Percentiles rank a stretch among this genome's conserved stretches.
phyloP scores from a whole-genome alignment of 2,113 vertebrate genomes.

The Sardina pilchardus region DNA sequence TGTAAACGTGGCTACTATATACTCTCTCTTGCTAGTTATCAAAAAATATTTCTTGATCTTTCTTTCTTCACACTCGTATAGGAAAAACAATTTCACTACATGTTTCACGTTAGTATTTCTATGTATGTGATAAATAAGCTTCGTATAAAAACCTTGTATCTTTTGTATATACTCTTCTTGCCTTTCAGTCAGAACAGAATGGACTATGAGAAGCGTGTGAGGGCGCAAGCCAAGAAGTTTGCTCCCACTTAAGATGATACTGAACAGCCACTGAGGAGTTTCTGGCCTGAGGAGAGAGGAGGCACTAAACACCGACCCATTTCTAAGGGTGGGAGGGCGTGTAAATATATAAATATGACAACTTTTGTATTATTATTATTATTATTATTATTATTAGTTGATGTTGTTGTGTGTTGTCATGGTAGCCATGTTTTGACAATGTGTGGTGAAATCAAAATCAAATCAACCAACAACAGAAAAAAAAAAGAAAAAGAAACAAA shows the following conservation, averaged over 20 bases:
- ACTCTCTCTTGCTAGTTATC: no score
- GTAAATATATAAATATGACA: constrained; percentile 66
- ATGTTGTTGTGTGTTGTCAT: constrained; percentile 69
- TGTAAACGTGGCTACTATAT: no score
- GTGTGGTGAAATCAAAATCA: constrained; percentile 61
- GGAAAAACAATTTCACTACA: no score
- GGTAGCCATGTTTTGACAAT: constrained; percentile 53
- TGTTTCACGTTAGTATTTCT: no score
- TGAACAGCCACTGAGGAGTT: constrained; percentile 20
- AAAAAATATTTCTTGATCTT: no score
- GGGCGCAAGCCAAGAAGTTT: constrained; percentile 78
- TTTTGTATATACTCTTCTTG: neutral
- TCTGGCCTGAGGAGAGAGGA: neutral
- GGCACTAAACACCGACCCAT: neutral
- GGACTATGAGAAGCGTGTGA: constrained; percentile 77
- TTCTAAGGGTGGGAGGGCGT: constrained; percentile 41
- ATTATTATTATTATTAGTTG: constrained; percentile 70
- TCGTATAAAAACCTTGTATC: no score
- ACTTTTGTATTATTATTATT: constrained; percentile 70
- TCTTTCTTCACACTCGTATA: no score
- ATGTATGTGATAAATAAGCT: no score
- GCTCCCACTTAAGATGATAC: constrained; percentile 67
- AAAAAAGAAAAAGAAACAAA: neutral
- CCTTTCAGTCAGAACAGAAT: constrained; percentile 76
- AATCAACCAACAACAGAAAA: neutral